Evolutionary conservation across 2,888 invertebrate species (phyloP), one percentile per base, ranked within the genome.

Genomic region (Cephus nigrinus): DNA sequence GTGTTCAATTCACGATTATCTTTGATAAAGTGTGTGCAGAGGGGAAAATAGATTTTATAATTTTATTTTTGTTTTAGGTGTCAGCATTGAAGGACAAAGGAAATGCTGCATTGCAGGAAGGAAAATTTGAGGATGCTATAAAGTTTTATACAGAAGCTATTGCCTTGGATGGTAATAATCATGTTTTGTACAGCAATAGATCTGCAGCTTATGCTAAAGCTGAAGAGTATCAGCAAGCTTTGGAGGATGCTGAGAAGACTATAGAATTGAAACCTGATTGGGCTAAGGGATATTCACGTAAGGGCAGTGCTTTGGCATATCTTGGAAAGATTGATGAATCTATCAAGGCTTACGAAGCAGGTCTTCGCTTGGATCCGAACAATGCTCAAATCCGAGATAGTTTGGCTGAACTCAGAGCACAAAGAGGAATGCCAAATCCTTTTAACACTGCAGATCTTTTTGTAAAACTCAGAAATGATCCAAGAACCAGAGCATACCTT

Each of bases 131-230:
- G 12, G 96, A 96, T 83, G 98, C 98, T 0, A 93, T 98, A 76
- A 93, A 94, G 82, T 94, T 92, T 85, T 98, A 98, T 89, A 94
- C 96, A 3, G 94, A 96, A 87, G 98, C 97, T 9, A 97, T 98
- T 82, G 92, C 93, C 23, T 90, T 97, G 80, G 98, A 98, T 89
- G 93, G 93, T 0, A 94, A 93, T 68, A 98, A 98, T 93, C 97
- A 98, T 93, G 97, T 98, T 88, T 93, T 98, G 34, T 98, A 93
- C 88, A 98, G 98, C 86, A 98, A 98, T 92, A 94, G 98, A 77
- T 98, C 98, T 0, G 98, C 98, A 11, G 98, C 98, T 11, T 95
- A 96, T 88, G 96, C 97, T 1, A 98, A 97, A 92, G 94, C 95
- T 73, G 95, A 94, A 34, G 94, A 96, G 82, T 98, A 95, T 88